Base-by-base conservation (phyloP, 1,140 invertebrate species). In the Zaprionus ornatus region DNA sequence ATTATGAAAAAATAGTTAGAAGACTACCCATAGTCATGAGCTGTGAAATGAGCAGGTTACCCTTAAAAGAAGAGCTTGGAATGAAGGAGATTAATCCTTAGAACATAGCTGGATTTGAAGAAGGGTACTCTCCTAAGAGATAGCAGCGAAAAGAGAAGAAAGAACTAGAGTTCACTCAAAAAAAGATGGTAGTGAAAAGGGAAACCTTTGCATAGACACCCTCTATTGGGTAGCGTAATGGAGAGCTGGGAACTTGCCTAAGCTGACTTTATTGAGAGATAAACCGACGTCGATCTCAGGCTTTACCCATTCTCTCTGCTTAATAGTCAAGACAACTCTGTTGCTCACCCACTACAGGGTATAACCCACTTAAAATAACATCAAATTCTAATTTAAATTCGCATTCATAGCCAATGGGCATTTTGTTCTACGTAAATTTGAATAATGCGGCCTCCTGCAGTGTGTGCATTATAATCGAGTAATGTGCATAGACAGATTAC, bases 311-410 rank as follows among this genome's bases (percentile, higher is more conserved):
- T 32, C 9, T 10, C 3, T 9, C 15, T 4, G 4, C 1, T 3
- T 7, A 12, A 0, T 0, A 37, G 1, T 45, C 6, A 17, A 3
- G 0, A n/a, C 15, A 15, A 32, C 25, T 21, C 32, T 3, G 1
- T 10, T 40, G 0, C 1, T 13, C 9, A 1, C 0, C 4, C 0
- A 9, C 17, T 55, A 45, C 23, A 56, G 63, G 7, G 37, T 56
- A 66, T 66, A 56, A 66, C 40, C n/a, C 42, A 19, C 42, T 27
- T 56, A 12, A 35, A 42, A 15, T 13, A 48, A 62, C 63, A 66
- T 56, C 52, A 56, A 66, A 66, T 66, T 66, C 63, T 45, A 45
- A 45, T 45, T 42, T 7, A 66, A 66, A 66, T 66, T 66, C 25
- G 21, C 23, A 55, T 45, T 21, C 19, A 50, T 23, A 6, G 64